These are phyloP conservation scores for Coptodon rendalli DNA, from an alignment of 2,113 vertebrate species.

Conservation along the genomic window DNA sequence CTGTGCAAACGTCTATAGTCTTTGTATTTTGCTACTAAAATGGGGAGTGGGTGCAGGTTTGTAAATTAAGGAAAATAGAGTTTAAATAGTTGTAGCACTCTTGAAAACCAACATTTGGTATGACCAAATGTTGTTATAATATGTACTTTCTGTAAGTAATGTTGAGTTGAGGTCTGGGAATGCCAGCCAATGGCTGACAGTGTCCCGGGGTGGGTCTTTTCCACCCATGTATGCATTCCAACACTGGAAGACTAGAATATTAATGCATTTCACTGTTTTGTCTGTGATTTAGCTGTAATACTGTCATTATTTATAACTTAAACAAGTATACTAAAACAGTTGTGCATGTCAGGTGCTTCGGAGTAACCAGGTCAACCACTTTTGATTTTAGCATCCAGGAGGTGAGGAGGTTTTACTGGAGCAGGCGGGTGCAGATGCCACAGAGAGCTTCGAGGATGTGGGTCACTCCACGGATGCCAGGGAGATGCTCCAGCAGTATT, in stretches of 20 bases:
- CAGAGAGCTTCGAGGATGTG: slow-evolving; percentile 93
- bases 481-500: slow-evolving; percentile 91
- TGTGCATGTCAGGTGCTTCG: neutral
- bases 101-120: neutral
- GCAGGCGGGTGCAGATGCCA: slow-evolving; percentile 86
- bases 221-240: neutral
- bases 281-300: neutral
- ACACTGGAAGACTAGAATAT: neutral
- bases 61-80: neutral
- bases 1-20: neutral
- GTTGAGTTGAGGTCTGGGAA: neutral
- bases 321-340: neutral
- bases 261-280: neutral
- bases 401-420: slow-evolving; percentile 92
- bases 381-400: slow-evolving; percentile 83
- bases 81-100: neutral
- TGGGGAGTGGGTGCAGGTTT: neutral
- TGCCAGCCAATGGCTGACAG: neutral
- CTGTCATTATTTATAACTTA: neutral
- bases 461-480: slow-evolving; percentile 91
- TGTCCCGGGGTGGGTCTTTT: neutral
- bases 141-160: neutral
- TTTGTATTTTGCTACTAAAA: neutral
- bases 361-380: neutral
- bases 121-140: neutral